A percentile compares a stretch with the other conserved stretches of the same genome.
phyloP scores from a whole-genome alignment of 2,888 invertebrate genomes.

The Tenthredo distinguenda region DNA sequence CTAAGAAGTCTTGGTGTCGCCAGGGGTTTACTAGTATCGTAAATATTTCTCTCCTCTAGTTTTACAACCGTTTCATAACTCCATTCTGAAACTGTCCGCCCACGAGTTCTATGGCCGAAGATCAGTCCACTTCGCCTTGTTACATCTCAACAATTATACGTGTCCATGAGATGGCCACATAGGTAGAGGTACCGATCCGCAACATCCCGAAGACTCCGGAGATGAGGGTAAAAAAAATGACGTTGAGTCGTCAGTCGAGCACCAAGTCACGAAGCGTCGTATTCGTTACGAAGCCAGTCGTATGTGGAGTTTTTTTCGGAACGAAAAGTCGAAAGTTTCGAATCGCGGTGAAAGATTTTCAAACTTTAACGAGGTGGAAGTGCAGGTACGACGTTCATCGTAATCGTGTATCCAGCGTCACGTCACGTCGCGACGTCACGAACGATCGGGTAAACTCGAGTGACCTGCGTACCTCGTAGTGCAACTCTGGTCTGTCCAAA shows the following conservation, averaged over 20 bases:
- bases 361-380: neutral
- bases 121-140: constrained; percentile 13
- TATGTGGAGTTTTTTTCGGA: neutral
- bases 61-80: constrained; percentile 50
- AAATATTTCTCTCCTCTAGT: constrained; percentile 24
- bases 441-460: constrained; percentile 25
- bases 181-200: neutral
- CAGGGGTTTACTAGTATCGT: constrained; percentile 41
- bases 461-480: neutral
- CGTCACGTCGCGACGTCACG: constrained; percentile 12
- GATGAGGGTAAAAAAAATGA: neutral
- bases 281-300: neutral
- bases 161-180: neutral
- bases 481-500: neutral
- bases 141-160: neutral
- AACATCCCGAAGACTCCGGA: neutral
- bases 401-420: neutral
- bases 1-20: constrained; percentile 20
- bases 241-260: no score
- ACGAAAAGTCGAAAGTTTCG: neutral
- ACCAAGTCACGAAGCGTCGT: neutral
- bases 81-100: constrained; percentile 46
- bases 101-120: neutral
- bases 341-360: neutral
- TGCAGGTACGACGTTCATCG: neutral